phyloP scores from a whole-genome alignment of 2,888 invertebrate genomes.

The Phengaris arion region DNA sequence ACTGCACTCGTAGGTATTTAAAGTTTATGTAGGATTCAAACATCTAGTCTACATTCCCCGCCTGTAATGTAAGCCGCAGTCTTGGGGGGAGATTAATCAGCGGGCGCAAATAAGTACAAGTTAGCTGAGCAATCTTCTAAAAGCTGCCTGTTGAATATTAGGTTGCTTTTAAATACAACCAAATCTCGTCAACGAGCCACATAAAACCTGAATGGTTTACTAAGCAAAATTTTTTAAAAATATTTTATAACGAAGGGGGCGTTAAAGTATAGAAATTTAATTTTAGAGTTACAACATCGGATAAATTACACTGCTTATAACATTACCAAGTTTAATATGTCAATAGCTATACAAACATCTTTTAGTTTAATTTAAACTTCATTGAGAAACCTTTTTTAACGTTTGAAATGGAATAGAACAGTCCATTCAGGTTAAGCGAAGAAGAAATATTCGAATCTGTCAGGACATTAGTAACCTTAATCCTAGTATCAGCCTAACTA shows the following conservation, averaged over 20 bases:
- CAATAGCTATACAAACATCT: not conserved
- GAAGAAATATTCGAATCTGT: not conserved
- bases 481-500: not conserved
- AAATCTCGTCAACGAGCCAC: not conserved
- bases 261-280: not conserved
- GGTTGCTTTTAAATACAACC: slow-evolving; percentile 30
- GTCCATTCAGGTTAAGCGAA: not conserved
- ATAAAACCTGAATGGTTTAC: slow-evolving; percentile 4
- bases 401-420: not conserved
- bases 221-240: not conserved
- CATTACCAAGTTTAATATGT: not conserved
- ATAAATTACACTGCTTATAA: too few relatives aligned
- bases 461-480: not conserved
- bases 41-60: slow-evolving; percentile 20
- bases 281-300: too few relatives aligned
- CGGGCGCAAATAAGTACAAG: slow-evolving; percentile 30
- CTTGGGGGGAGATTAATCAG: slow-evolving; percentile 32
- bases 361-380: not conserved
- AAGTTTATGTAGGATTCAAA: slow-evolving; percentile 19
- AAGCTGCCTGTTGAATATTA: slow-evolving; percentile 34
- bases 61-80: slow-evolving; percentile 25
- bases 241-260: not conserved
- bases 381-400: not conserved
- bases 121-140: slow-evolving; percentile 26
- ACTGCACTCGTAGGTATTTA: not conserved